Evolutionary conservation across 1,140 invertebrate genomes (phyloP).

Genomic region (Alviniconcha marisindica): DNA sequence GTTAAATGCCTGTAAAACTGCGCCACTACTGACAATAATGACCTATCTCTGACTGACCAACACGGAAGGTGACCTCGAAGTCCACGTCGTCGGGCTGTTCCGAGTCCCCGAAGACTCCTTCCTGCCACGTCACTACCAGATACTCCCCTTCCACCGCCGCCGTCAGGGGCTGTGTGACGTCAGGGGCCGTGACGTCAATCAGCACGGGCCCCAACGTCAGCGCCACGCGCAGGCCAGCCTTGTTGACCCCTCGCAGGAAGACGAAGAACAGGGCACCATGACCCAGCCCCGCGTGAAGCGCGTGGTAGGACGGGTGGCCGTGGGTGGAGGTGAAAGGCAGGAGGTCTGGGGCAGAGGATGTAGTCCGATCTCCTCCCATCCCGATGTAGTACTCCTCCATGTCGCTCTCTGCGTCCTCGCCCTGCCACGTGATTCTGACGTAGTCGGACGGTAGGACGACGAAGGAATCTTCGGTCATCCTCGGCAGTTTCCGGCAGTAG

Average conservation of each 20-base stretch:
- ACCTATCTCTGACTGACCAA: too few relatives aligned
- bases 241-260: constrained; percentile 50
- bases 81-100: constrained; percentile 45
- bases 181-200: constrained; percentile 57
- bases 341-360: constrained; percentile 35
- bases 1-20: too few relatives aligned
- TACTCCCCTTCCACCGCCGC: constrained; percentile 21
- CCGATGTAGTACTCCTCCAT: constrained; percentile 48
- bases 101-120: constrained; percentile 44
- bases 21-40: too few relatives aligned
- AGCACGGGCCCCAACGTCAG: constrained; percentile 51
- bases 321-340: constrained; percentile 42
- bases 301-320: constrained; percentile 38
- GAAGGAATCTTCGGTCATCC: constrained; percentile 3
- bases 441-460: constrained; percentile 47
- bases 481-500: constrained; percentile 29
- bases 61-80: constrained; percentile 38
- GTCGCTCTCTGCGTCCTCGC: constrained; percentile 47
- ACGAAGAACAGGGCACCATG: constrained; percentile 47
- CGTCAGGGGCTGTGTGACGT: constrained; percentile 20
- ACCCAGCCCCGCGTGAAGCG: constrained; percentile 46
- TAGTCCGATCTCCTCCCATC: constrained; percentile 36
- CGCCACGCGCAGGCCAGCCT: constrained; percentile 44
- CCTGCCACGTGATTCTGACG: constrained; percentile 39
- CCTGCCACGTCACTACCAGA: constrained; percentile 45